Percentiles rank a stretch among this genome's conserved stretches.
Conservation (phyloP, 1,140 invertebrate species). For the Hetaerina americana region DNA sequence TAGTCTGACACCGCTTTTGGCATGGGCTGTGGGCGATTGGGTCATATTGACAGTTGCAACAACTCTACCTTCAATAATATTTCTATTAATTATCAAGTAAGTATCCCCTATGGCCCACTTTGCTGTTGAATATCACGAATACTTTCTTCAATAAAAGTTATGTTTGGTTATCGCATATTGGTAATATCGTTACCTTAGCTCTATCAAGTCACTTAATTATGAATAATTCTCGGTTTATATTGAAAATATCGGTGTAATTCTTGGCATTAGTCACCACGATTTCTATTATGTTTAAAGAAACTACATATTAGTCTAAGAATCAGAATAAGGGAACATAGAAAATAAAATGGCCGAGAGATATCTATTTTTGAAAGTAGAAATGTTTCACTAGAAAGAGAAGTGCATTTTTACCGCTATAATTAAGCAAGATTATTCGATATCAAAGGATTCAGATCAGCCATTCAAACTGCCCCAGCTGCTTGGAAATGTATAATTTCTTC, state of each 20-base stretch:
- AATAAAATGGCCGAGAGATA: no score
- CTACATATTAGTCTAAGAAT: no score
- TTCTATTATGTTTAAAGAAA: no score
- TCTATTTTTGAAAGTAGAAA: no score
- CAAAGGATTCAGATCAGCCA: no score
- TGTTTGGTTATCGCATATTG: neutral
- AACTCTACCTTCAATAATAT: constrained; percentile 18
- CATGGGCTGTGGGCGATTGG: constrained; percentile 42
- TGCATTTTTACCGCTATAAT: no score
- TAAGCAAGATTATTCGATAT: no score
- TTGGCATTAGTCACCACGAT: neutral
- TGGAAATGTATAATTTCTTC: no score
- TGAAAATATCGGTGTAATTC: neutral
- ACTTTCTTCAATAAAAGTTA: neutral
- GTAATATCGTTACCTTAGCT: neutral
- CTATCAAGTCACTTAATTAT: neutral
- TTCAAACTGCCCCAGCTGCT: no score
- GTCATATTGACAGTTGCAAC: constrained; percentile 28
- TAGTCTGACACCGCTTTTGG: constrained; percentile 37
- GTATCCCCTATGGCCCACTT: neutral
- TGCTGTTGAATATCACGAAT: neutral
- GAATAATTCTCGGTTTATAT: neutral
- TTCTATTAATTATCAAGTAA: constrained; percentile 19
- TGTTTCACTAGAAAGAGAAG: no score
- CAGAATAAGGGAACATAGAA: no score